These are phyloP conservation scores for Typhlichthys eigenmanni DNA, from an alignment of 2,797 vertebrate species.

Conservation along the genomic window DNA sequence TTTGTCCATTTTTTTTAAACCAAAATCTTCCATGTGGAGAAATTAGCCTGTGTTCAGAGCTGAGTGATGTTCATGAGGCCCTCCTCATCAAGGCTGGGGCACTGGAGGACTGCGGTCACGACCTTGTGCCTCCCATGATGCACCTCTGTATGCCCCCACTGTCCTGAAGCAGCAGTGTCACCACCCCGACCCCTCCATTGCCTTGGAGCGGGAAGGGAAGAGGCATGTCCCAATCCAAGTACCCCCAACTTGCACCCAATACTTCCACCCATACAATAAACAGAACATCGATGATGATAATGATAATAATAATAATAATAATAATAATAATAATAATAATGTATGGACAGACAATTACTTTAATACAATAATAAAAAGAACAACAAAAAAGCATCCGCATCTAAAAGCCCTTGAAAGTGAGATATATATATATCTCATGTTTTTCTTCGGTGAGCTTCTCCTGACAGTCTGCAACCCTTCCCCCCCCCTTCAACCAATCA, in stretches of 20 bases:
- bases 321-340: constrained; percentile 25
- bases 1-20: constrained; percentile 22
- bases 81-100: neutral
- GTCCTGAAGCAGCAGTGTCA: constrained; percentile 52
- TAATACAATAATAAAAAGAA: constrained; percentile 67
- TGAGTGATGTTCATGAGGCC: constrained; percentile 39
- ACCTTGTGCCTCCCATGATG: neutral
- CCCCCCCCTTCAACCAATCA: constrained; percentile 44
- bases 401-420: constrained; percentile 68
- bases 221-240: constrained; percentile 22
- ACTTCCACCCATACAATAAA: constrained; percentile 63
- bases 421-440: constrained; percentile 4
- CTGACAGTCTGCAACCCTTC: constrained; percentile 29
- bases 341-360: constrained; percentile 61
- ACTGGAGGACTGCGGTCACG: no score
- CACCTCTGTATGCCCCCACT: constrained; percentile 8
- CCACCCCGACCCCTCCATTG: constrained; percentile 19
- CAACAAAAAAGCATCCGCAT: constrained; percentile 63
- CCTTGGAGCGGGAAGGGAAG: constrained; percentile 15
- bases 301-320: constrained; percentile 46
- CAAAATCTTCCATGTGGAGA: constrained; percentile 27
- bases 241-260: constrained; percentile 24
- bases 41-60: constrained; percentile 5
- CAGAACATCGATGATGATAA: constrained; percentile 37
- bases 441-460: constrained; percentile 47